Evolutionary conservation across 2,797 vertebrate species (phyloP).

Genomic region (Gallinago stenura): DNA sequence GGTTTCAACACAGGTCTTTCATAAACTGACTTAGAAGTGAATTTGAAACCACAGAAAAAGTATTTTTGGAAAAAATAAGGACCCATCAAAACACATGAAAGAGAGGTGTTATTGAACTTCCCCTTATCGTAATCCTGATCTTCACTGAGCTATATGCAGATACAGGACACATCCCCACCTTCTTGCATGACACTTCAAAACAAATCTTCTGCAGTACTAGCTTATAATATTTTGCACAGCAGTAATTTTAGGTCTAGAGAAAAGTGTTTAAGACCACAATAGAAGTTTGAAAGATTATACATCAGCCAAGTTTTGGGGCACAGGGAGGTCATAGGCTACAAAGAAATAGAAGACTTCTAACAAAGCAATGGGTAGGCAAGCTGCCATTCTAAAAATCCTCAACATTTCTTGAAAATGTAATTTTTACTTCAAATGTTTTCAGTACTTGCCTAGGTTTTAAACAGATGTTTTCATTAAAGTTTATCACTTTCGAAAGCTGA

Average conservation of each 20-base stretch:
- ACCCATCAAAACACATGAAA: neutral
- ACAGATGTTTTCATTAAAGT: neutral
- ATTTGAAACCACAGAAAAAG: neutral
- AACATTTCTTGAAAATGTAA: neutral
- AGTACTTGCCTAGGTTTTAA: neutral
- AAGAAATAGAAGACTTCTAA: neutral
- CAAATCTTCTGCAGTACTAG: neutral
- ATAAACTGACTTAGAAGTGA: slow-evolving; percentile 48
- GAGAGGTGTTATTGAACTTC: slow-evolving; percentile 4
- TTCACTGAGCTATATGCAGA: neutral
- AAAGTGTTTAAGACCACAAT: neutral
- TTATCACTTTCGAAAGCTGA: neutral
- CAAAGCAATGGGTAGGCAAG: neutral
- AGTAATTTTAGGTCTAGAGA: neutral
- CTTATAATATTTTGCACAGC: neutral
- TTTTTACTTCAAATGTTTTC: neutral
- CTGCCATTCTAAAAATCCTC: neutral
- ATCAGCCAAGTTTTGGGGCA: neutral
- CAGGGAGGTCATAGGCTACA: neutral
- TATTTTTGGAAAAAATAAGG: slow-evolving; percentile 31
- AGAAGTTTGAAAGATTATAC: neutral
- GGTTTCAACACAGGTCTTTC: neutral
- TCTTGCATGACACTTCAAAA: neutral
- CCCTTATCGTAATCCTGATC: neutral
- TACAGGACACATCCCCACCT: neutral